Base-by-base conservation (phyloP, 2,797 vertebrate genomes). In the Amblyraja radiata region DNA sequence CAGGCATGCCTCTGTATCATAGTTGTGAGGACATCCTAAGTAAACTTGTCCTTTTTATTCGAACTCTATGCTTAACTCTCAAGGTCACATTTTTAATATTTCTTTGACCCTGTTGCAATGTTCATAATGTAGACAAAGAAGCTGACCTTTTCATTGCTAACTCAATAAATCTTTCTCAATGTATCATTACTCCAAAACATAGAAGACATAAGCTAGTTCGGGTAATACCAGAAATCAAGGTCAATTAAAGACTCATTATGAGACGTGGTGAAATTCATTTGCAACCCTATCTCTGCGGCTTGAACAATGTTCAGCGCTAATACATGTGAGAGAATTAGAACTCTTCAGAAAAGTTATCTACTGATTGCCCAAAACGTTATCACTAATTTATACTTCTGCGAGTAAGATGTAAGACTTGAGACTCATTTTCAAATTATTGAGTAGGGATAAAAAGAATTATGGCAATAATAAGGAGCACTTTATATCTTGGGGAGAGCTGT, bases 231-330 rank as follows among this genome's bases (percentile, higher is more conserved):
- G 94, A 96, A 95, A 96, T 81, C 95, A 95, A 95, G 95, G 96
- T 96, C 95, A 97, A 96, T 97, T 97, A 96, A 94, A 94, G 93
- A 94, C 94, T 96, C 32, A 3, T 96, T 96, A 95, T 95, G 93
- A 96, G 93, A 14, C 95, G 93, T 79, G 94, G 93, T 94, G 95
- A 96, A 96, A 96, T 95, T 96, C 96, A 97, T 97, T 96, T 96
- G 94, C 94, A 95, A 95, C 94, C 94, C 11, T 95, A 95, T 94
- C 95, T 95, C 95, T 96, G 95, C 93, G 94, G 94, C 92, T 93
- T 95, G 94, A 93, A 74, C 93, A 95, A 95, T 95, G 94, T 95
- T 93, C 94, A 95, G 93, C 94, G 95, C 95, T 96, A 96, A 96
- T 96, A 97, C 95, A 94, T 96, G 95, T 95, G 95, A 95, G 94